phyloP scores from a whole-genome alignment of 2,113 vertebrate genomes.

The Noturus placidus region DNA sequence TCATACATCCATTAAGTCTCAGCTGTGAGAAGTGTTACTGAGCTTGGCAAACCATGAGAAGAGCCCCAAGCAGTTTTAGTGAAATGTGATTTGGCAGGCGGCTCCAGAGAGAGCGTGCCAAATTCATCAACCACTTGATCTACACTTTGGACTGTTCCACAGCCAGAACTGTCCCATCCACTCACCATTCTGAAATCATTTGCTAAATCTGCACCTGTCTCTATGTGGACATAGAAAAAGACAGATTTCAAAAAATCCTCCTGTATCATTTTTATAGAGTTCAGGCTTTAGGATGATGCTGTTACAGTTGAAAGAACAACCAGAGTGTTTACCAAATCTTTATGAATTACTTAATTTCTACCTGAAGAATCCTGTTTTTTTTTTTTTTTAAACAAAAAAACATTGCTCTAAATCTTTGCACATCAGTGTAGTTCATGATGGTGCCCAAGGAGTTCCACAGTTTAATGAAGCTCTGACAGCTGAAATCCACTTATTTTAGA shows the following conservation, averaged over 20 bases:
- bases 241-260: not conserved
- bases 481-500: not conserved
- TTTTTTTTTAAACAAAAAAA: not conserved
- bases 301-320: not conserved
- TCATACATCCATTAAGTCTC: not conserved
- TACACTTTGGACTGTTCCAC: constrained; percentile 5
- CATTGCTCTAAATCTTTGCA: not conserved
- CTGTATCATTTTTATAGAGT: not conserved
- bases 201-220: not conserved
- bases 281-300: not conserved
- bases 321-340: not conserved
- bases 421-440: not conserved
- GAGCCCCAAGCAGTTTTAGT: constrained; percentile 20
- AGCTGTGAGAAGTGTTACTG: constrained; percentile 11
- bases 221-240: not conserved
- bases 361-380: not conserved
- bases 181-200: constrained; percentile 2
- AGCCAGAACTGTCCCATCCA: not conserved
- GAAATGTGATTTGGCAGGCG: constrained; percentile 22
- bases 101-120: constrained; percentile 27
- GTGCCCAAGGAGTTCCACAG: not conserved
- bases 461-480: not conserved
- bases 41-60: constrained; percentile 7
- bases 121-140: constrained; percentile 33
- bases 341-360: not conserved